Percentiles rank a stretch among this genome's conserved stretches.
These are phyloP conservation scores for Phrynocephalus forsythii DNA, from an alignment of 2,797 vertebrate species.

Conservation along the genomic window DNA sequence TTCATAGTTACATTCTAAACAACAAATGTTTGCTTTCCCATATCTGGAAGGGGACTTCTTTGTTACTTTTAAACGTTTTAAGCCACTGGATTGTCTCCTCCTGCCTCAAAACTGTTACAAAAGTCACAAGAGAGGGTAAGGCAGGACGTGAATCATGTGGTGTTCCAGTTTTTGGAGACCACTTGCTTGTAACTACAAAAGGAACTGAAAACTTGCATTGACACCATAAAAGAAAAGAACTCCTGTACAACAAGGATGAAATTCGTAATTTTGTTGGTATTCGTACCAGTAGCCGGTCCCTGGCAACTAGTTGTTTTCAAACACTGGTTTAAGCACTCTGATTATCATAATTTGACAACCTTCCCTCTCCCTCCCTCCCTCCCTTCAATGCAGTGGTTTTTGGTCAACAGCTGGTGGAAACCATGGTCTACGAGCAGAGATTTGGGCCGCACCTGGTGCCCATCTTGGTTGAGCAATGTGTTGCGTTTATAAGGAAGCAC, in stretches of 20 bases:
- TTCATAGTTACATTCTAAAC: neutral
- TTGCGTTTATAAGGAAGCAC: constrained; percentile 88
- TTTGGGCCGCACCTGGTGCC: constrained; percentile 89
- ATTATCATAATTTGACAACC: neutral
- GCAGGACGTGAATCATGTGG: neutral
- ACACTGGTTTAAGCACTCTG: neutral
- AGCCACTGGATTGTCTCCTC: neutral
- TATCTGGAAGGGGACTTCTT: neutral
- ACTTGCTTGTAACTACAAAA: neutral
- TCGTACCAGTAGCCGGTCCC: neutral
- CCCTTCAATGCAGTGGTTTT: constrained; percentile 80
- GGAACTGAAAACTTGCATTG: neutral
- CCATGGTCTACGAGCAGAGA: constrained; percentile 86
- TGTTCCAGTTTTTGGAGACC: neutral
- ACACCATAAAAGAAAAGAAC: neutral
- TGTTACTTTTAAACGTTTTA: neutral
- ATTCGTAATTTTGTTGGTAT: neutral
- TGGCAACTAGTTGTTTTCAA: neutral
- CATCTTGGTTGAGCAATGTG: constrained; percentile 92
- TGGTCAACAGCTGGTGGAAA: constrained; percentile 88
- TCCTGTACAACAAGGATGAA: neutral
- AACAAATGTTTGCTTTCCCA: neutral
- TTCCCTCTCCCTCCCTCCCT: neutral
- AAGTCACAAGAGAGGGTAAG: neutral
- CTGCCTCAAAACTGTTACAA: neutral